phyloP scores from a whole-genome alignment of 2,888 invertebrate genomes.

The Sympetrum striolatum region DNA sequence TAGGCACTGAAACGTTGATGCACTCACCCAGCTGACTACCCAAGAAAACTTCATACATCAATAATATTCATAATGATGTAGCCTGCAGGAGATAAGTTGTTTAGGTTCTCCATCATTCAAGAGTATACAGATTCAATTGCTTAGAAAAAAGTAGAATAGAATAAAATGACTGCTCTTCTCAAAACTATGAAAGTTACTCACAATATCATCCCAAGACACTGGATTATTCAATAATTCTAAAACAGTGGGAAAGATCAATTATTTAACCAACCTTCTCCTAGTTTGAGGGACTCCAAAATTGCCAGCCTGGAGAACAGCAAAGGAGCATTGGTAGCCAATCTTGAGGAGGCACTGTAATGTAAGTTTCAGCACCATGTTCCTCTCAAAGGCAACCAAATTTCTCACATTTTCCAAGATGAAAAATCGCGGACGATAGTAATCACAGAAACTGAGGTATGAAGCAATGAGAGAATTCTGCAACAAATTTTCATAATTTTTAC shows the following conservation, averaged over 20 bases:
- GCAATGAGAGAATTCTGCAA: conserved; percentile 78
- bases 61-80: no score
- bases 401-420: conserved; percentile 86
- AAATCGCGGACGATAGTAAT: conserved; percentile 82
- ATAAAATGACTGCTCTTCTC: no score
- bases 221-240: background rate
- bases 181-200: no score
- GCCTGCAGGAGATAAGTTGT: no score
- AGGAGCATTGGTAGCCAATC: conserved; percentile 88
- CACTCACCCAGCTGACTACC: no score
- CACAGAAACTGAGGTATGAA: conserved; percentile 82
- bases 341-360: conserved; percentile 76
- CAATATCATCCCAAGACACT: no score
- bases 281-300: conserved; percentile 86
- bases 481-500: conserved; percentile 19
- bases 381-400: conserved; percentile 84
- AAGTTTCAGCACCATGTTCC: conserved; percentile 80
- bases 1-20: no score
- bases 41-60: no score
- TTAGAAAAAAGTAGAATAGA: no score
- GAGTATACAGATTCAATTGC: no score
- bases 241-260: background rate
- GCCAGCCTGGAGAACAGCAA: conserved; percentile 84
- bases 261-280: conserved; percentile 65
- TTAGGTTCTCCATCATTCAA: no score